Percentiles rank a stretch among this genome's conserved stretches.
These are phyloP conservation scores for Ophion ellenae DNA, from an alignment of 2,888 invertebrate genomes.

Conservation along the genomic window DNA sequence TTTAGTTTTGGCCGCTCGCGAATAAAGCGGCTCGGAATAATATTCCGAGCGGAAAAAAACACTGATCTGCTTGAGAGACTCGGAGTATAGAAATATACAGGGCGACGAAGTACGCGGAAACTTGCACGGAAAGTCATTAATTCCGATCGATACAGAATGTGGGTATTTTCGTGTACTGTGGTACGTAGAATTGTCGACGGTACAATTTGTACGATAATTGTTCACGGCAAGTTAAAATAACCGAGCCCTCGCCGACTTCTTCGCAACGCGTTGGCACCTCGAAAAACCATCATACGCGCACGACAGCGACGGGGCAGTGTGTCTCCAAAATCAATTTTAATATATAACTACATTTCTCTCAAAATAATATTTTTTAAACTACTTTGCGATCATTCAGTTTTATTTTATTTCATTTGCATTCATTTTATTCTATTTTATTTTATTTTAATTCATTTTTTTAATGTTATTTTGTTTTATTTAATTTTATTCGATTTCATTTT, in stretches of 20 bases:
- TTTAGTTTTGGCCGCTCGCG: neutral
- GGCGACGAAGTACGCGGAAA: slow-evolving; percentile 27
- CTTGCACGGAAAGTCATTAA: slow-evolving; percentile 42
- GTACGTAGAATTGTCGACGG: slow-evolving; percentile 8
- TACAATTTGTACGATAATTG: slow-evolving; percentile 56
- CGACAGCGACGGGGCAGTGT: neutral
- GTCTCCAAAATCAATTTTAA: neutral
- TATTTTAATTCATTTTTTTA: too few species aligned
- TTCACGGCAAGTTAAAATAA: slow-evolving; percentile 48
- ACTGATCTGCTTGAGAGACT: neutral
- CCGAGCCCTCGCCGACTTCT: slow-evolving; percentile 16
- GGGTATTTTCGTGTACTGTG: slow-evolving; percentile 2
- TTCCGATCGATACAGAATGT: slow-evolving; percentile 37
- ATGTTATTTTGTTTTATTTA: too few species aligned
- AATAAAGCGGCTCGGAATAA: neutral
- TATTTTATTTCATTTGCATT: neutral
- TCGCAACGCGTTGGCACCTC: slow-evolving; percentile 48
- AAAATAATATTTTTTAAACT: neutral
- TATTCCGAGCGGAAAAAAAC: neutral
- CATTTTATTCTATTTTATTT: too few species aligned
- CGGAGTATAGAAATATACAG: neutral
- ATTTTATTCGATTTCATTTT: too few species aligned
- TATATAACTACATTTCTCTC: neutral
- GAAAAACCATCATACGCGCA: slow-evolving; percentile 3
- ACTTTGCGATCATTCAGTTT: neutral